Base-by-base conservation (phyloP, 2,113 vertebrate genomes). In the Oenanthe melanoleuca region DNA sequence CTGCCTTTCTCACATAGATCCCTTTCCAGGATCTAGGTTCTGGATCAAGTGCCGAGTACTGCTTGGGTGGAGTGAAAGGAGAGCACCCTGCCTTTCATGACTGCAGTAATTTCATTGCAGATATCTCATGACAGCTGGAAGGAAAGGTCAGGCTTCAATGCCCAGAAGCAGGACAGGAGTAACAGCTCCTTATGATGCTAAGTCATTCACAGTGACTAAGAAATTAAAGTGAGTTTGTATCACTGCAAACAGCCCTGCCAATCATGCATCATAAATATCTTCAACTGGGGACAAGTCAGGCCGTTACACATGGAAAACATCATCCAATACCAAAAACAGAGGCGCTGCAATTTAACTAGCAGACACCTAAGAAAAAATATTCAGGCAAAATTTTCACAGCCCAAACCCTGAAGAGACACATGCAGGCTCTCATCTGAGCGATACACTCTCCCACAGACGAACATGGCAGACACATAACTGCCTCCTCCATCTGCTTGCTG, bases 391-490 rank as follows among this genome's bases (percentile, higher is more conserved):
- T 37, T 56, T 89, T 85, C 80, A 84, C 80, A 92, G 80, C 70
- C 60, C n/a, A 91, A 85, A 69, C 8, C 53, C 70, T 42, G 34
- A 77, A 45, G 74, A 94, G 53, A 74, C 67, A 63, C 49, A 57
- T 13, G 11, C 63, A 85, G 74, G 38, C 63, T 92, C 67, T 73
- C 81, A 81, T 53, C n/a, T 0, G 11, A 92, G 73, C 14, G 55
- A 88, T 45, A 86, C 79, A 24, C 57, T 77, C 82, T 86, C 86
- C 80, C 86, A 87, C 89, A 89, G 80, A 74, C 0, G 4, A 88
- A 61, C 77, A 84, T 33, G 65, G 92, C 89, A 96, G 88, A 94
- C 87, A 85, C 65, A 45, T 29, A 87, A 64, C 78, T 59, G 77
- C 80, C 89, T 92, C 86, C 91, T 44, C 84, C 83, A 80, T 69